Base-by-base conservation (phyloP, 2,113 vertebrate species). In the Callorhinus ursinus region DNA sequence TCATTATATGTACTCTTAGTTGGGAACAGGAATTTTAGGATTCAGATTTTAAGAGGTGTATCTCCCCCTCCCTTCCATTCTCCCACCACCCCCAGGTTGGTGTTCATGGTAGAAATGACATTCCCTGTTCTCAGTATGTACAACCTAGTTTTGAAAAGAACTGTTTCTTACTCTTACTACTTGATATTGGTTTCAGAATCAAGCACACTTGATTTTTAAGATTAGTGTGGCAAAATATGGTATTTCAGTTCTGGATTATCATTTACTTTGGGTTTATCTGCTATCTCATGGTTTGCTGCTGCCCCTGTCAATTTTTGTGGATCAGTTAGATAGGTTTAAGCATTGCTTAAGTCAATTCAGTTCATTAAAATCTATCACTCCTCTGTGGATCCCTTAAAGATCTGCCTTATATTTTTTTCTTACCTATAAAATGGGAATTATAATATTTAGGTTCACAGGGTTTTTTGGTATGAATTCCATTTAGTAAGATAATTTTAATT, bases 401-500 rank as follows among this genome's bases (percentile, higher is more conserved):
- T 65, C 16, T 88, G 42, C 51, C 28, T 33, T 72, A 61, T 28
- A 6, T 36, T 92, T 91, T 93, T 87, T 93, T 55, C 24, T 93
- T 84, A 76, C 69, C 46, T 74, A 42, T 90, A 91, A 96, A 93
- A 93, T 81, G 57, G 51, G n/a, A 95, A 85, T 94, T 91, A 74
- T 65, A 85, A n/a, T 77, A 85, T 22, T 91, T 94, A 91, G 74
- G 5, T 63, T 84, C 71, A 90, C 33, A 91, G 33, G n/a, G 1
- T 57, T 33, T 86, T 86, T 88, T 74, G 0, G 0, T 59, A 76
- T 79, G 26, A 80, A 81, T 80, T 69, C 49, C 71, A n/a, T 85
- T 90, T 67, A 74, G 65, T 51, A 71, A 91, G 61, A 83, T 77
- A 19, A 55, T 86, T 90, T 96, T 69, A 85, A 76, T 96, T 28